Conservation (phyloP, 2,888 invertebrate species). For the Eilema griseolum region DNA sequence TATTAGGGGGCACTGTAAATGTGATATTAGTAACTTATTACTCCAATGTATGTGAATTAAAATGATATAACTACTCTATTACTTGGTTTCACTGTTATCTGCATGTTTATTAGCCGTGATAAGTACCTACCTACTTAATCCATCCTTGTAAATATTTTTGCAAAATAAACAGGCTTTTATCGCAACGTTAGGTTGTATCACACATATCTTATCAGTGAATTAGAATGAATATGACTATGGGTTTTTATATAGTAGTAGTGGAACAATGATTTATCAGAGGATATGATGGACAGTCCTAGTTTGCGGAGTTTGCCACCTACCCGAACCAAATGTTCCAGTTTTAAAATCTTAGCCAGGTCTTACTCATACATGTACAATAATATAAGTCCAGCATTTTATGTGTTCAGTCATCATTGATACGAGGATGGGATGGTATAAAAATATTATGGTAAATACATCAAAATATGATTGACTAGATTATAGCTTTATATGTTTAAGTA, state of each 20-base stretch:
- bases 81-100: constrained; percentile 33
- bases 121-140: not conserved
- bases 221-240: not conserved
- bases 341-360: no score
- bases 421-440: no score
- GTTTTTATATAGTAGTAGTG: no score
- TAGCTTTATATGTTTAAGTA: no score
- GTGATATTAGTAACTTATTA: constrained; percentile 84
- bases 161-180: not conserved
- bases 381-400: no score
- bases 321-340: no score
- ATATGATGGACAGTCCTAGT: not conserved
- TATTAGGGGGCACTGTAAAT: constrained; percentile 79
- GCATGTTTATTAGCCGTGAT: not conserved
- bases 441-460: no score
- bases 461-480: no score
- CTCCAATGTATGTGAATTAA: constrained; percentile 69
- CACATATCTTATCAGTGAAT: not conserved
- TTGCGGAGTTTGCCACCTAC: not conserved
- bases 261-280: not conserved
- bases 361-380: no score
- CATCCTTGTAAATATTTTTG: not conserved
- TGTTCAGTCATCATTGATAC: no score
- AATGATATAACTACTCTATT: constrained; percentile 53
- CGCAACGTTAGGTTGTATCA: not conserved